These are phyloP conservation scores for Myrmophylax atrothorax DNA, from an alignment of 2,113 vertebrate species.

Conservation along the genomic window DNA sequence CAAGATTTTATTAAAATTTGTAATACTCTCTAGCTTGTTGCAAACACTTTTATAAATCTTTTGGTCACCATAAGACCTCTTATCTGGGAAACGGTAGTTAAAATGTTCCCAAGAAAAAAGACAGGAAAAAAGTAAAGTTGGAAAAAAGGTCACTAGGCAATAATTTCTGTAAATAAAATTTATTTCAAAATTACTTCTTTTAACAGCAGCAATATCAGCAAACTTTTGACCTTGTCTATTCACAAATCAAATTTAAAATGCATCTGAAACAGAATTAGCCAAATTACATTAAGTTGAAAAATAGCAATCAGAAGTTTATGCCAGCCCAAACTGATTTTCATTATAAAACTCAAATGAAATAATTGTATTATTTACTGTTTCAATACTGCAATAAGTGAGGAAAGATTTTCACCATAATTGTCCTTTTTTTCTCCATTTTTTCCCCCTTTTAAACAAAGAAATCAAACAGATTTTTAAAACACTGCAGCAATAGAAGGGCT, in stretches of 20 bases:
- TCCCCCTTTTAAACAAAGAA: background rate
- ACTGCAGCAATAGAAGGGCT: background rate
- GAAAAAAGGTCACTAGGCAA: background rate
- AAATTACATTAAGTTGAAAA: background rate
- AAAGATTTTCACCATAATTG: background rate
- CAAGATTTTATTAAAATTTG: background rate
- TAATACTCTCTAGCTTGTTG: background rate
- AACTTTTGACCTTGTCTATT: background rate
- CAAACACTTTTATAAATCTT: background rate
- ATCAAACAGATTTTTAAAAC: background rate
- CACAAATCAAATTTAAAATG: background rate
- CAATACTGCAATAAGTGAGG: background rate
- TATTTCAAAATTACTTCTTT: background rate
- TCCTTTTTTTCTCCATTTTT: background rate
- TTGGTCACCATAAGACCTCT: background rate
- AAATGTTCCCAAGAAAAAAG: background rate
- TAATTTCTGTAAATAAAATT: background rate
- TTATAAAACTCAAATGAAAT: background rate
- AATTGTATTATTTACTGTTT: background rate
- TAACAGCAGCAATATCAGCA: background rate
- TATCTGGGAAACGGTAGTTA: background rate
- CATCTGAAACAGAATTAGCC: background rate
- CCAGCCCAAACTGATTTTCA: background rate
- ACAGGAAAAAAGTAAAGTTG: background rate
- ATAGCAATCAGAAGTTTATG: background rate